phyloP scores from a whole-genome alignment of 2,113 vertebrate species.

The Alces alces region DNA sequence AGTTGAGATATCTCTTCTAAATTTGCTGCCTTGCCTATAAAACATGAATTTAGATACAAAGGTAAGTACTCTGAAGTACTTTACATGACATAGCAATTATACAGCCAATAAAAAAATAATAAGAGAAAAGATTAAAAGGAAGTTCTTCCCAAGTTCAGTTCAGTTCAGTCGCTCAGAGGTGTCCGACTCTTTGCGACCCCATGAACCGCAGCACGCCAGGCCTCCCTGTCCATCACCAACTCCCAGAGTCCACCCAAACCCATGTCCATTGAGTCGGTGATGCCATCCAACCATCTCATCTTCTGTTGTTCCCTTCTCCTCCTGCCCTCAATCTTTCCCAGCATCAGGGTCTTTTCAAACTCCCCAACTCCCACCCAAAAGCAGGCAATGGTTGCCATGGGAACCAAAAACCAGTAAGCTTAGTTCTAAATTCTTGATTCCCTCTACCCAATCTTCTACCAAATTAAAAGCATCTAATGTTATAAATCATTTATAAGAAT shows the following conservation, averaged over 20 bases:
- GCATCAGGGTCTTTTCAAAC: neutral
- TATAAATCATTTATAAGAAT: neutral
- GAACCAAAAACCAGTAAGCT: constrained; percentile 20
- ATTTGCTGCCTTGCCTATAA: constrained; percentile 78
- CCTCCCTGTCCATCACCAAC: neutral
- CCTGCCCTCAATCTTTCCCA: neutral
- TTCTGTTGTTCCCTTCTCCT: neutral
- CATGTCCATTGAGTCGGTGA: neutral
- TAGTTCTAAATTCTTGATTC: constrained; percentile 31
- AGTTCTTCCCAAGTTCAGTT: neutral
- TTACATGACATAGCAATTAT: constrained; percentile 13
- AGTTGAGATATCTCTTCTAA: constrained; percentile 75
- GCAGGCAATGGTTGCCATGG: neutral
- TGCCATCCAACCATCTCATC: neutral
- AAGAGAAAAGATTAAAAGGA: neutral
- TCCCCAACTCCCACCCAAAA: constrained; percentile 7
- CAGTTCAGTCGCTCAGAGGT: neutral
- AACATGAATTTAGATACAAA: constrained; percentile 66
- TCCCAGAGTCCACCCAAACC: neutral
- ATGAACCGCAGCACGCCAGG: neutral
- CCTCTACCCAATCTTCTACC: neutral
- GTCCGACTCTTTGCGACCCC: neutral
- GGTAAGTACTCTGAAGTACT: constrained; percentile 44
- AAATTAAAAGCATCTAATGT: constrained; percentile 39
- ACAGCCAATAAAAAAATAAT: constrained; percentile 1